Percentiles rank a stretch among this genome's conserved stretches.
These are phyloP conservation scores for Sciurus niger DNA, from an alignment of 2,113 vertebrate genomes.

Conservation along the genomic window DNA sequence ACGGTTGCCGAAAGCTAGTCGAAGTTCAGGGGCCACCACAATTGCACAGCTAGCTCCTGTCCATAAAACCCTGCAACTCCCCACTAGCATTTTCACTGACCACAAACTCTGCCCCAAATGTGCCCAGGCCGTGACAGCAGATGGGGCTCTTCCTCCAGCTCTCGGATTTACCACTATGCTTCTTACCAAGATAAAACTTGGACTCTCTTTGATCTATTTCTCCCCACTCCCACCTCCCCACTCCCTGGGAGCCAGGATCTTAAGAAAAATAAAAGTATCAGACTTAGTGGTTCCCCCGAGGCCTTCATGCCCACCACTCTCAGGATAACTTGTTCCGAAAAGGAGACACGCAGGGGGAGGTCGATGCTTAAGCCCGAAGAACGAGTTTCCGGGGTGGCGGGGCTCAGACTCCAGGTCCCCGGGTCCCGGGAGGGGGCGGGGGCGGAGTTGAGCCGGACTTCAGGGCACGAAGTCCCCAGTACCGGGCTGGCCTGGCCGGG, in stretches of 20 bases:
- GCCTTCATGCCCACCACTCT: constrained; percentile 16
- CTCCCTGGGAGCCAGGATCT: neutral
- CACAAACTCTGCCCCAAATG: neutral
- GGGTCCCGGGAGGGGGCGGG: neutral
- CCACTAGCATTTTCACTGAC: neutral
- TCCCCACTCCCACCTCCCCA: neutral
- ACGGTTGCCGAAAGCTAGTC: neutral
- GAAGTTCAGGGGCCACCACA: neutral
- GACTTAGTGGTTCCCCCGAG: neutral
- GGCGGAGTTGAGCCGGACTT: neutral
- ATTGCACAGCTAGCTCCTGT: neutral
- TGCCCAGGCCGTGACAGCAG: neutral
- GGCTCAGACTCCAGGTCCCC: neutral
- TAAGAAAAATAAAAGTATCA: constrained; percentile 28
- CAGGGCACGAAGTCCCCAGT: neutral
- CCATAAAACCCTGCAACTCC: neutral
- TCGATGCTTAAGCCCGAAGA: neutral
- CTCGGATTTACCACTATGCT: neutral
- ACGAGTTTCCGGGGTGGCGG: neutral
- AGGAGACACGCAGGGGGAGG: neutral
- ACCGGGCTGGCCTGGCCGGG: neutral
- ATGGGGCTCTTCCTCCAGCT: neutral
- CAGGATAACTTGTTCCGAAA: neutral
- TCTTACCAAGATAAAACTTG: neutral
- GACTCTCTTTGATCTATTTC: neutral